phyloP scores from a whole-genome alignment of 2,797 vertebrate genomes.

The Botia kubotai region DNA sequence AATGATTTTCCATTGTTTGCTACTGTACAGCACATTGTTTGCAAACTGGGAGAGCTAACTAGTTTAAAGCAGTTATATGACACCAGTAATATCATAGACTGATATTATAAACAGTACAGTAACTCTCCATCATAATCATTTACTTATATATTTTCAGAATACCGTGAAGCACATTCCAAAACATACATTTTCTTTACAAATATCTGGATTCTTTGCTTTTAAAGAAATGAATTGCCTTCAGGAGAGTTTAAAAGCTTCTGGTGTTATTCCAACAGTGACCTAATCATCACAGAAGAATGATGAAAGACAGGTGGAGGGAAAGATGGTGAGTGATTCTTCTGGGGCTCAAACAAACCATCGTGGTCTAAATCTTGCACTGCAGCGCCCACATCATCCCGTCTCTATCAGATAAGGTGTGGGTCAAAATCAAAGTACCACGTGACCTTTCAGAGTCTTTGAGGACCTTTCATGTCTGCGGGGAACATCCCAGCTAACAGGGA shows the following conservation, averaged over 20 bases:
- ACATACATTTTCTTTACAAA: background rate
- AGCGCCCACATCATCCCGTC: background rate
- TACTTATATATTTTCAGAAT: background rate
- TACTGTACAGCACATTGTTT: background rate
- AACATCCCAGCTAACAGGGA: no score
- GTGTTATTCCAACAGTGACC: background rate
- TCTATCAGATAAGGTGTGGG: slow-evolving; percentile 12
- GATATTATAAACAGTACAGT: background rate
- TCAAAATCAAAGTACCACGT: slow-evolving; percentile 16
- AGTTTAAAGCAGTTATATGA: background rate
- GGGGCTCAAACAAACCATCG: background rate
- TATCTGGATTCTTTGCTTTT: background rate
- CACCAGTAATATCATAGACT: background rate
- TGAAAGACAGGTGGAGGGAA: background rate
- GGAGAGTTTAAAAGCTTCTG: background rate
- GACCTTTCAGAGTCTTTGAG: slow-evolving; percentile 36
- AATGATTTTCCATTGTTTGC: no score
- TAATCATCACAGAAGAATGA: background rate
- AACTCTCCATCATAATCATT: background rate
- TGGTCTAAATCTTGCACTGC: background rate
- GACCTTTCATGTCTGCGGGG: slow-evolving; percentile 23
- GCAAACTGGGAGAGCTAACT: background rate
- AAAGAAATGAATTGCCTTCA: background rate
- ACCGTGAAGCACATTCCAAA: background rate
- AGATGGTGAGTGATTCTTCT: background rate